Evolutionary conservation across 2,797 vertebrate species (phyloP).

Genomic region (Taenioides sp.): DNA sequence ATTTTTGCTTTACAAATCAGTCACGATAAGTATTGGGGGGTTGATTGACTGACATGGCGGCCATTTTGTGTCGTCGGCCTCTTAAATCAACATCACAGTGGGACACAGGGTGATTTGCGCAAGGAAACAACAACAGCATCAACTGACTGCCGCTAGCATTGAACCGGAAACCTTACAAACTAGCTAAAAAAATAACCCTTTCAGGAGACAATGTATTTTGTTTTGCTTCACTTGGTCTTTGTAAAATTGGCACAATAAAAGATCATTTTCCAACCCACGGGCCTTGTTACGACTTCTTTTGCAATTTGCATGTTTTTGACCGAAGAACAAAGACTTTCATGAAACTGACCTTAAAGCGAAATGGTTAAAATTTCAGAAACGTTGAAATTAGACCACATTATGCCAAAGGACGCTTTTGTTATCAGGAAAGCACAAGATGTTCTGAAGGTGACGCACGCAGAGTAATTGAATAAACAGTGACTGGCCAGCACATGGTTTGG

Average conservation of each 20-base stretch:
- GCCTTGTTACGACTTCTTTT: neutral
- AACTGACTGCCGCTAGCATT: no score
- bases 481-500: neutral
- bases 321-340: neutral
- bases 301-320: neutral
- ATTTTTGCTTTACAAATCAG: neutral
- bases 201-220: neutral
- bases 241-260: slow-evolving; percentile 1
- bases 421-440: neutral
- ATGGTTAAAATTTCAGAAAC: neutral
- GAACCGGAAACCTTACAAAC: no score
- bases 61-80: no score
- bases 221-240: neutral
- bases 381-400: neutral
- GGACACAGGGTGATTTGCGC: no score
- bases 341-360: neutral
- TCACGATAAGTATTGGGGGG: no score
- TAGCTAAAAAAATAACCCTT: no score
- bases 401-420: neutral
- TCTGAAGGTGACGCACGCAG: neutral
- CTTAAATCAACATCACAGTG: no score
- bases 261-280: neutral
- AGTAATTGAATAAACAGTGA: neutral
- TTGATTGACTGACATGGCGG: neutral
- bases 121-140: no score